Percentiles rank a stretch among this genome's conserved stretches.
These are phyloP conservation scores for Ambastaia sidthimunki DNA, from an alignment of 2,797 vertebrate genomes.

Conservation along the genomic window DNA sequence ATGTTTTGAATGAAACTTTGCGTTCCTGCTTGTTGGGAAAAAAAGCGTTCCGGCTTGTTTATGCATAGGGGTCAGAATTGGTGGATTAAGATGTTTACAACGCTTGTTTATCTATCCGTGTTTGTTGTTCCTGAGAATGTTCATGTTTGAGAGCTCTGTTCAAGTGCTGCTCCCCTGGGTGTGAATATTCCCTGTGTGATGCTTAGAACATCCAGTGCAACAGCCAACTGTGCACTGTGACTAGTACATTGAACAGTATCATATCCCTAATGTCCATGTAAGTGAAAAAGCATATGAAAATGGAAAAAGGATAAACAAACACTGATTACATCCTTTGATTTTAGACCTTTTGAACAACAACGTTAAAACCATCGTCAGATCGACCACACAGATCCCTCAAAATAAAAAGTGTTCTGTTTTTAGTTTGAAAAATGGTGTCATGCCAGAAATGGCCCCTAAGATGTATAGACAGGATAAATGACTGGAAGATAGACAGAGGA, in stretches of 20 bases:
- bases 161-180: slow-evolving; percentile 3
- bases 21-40: background rate
- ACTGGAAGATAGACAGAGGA: slow-evolving; percentile 1
- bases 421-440: too few species aligned
- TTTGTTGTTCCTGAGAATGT: slow-evolving; percentile 17
- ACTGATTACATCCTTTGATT: slow-evolving; percentile 38
- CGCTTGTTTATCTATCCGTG: slow-evolving; percentile 4
- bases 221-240: background rate
- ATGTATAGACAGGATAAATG: too few species aligned
- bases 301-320: background rate
- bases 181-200: slow-evolving; percentile 9
- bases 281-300: slow-evolving; percentile 32
- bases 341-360: slow-evolving; percentile 28
- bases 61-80: background rate
- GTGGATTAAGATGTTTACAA: slow-evolving; percentile 3
- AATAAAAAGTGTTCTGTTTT: too few species aligned
- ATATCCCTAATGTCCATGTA: background rate
- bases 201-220: slow-evolving; percentile 2
- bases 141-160: background rate
- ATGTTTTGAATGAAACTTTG: too few species aligned
- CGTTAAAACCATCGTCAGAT: too few species aligned
- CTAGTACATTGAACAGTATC: background rate
- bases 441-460: too few species aligned
- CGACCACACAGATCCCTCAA: too few species aligned
- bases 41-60: background rate